phyloP scores from a whole-genome alignment of 2,113 vertebrate genomes.

The Ochotona curzoniae region DNA sequence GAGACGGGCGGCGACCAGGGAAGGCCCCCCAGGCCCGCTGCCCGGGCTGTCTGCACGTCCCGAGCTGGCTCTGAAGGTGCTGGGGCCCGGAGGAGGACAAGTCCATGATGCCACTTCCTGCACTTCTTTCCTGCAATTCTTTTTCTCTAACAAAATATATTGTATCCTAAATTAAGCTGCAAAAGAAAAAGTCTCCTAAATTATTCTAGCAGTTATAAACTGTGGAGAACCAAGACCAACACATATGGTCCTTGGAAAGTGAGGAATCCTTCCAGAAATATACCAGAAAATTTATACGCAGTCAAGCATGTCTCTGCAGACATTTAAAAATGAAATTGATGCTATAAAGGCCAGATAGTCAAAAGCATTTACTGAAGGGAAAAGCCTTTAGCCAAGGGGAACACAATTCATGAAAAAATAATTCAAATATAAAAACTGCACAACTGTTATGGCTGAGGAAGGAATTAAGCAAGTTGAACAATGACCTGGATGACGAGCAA shows the following conservation, averaged over 20 bases:
- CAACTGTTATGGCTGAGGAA: conserved; percentile 49
- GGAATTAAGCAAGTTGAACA: conserved; percentile 35
- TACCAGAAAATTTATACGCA: conserved; percentile 75
- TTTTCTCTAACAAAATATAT: conserved; percentile 30
- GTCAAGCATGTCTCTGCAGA: conserved; percentile 73
- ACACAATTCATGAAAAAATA: conserved; percentile 69
- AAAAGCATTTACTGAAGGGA: conserved; percentile 70
- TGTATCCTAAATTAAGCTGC: conserved; percentile 54
- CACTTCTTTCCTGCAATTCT: too few species aligned
- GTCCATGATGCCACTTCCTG: background rate
- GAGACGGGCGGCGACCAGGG: background rate
- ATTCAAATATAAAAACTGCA: conserved; percentile 62
- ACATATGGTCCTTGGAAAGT: conserved; percentile 66
- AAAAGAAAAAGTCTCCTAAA: conserved; percentile 77
- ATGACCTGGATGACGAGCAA: background rate
- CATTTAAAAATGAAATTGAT: conserved; percentile 78
- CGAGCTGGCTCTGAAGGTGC: background rate
- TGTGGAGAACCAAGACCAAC: conserved; percentile 67
- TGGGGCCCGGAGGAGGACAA: background rate
- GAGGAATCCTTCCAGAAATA: conserved; percentile 74
- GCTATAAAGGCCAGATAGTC: conserved; percentile 76
- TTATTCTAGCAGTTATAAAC: conserved; percentile 76
- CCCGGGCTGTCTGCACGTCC: background rate
- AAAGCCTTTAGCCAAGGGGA: conserved; percentile 70
- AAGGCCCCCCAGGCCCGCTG: background rate